Evolutionary conservation across 2,113 vertebrate genomes (phyloP).

Genomic region (Physeter macrocephalus): DNA sequence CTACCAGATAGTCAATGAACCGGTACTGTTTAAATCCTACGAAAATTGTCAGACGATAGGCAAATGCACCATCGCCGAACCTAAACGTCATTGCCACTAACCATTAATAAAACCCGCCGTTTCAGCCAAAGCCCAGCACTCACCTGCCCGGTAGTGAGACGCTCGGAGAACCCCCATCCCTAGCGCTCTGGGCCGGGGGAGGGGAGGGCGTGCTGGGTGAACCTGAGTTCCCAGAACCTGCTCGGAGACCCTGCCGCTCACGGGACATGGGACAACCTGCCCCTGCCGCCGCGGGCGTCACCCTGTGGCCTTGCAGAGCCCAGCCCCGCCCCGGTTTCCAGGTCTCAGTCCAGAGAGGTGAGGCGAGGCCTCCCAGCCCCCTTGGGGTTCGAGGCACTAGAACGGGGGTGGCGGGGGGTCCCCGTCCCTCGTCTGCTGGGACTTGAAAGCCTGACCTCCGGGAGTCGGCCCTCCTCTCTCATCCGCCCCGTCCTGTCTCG

Average conservation of each 20-base stretch:
- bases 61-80: background rate
- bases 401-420: fast-evolving
- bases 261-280: background rate
- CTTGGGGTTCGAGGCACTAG: background rate
- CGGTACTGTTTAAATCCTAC: background rate
- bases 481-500: fast-evolving
- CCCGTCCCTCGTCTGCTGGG: background rate
- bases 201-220: background rate
- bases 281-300: background rate
- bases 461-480: background rate
- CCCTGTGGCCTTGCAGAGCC: background rate
- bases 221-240: background rate
- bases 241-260: background rate
- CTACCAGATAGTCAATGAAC: background rate
- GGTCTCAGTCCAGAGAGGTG: background rate
- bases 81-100: background rate
- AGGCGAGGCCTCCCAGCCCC: background rate
- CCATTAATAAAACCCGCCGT: background rate
- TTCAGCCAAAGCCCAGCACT: background rate
- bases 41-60: background rate
- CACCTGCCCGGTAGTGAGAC: too few relatives aligned
- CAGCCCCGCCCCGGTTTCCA: too few relatives aligned
- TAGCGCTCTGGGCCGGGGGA: background rate
- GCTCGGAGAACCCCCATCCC: background rate
- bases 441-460: background rate